These are phyloP conservation scores for Geococcyx californianus DNA, from an alignment of 2,113 vertebrate genomes.

Conservation along the genomic window DNA sequence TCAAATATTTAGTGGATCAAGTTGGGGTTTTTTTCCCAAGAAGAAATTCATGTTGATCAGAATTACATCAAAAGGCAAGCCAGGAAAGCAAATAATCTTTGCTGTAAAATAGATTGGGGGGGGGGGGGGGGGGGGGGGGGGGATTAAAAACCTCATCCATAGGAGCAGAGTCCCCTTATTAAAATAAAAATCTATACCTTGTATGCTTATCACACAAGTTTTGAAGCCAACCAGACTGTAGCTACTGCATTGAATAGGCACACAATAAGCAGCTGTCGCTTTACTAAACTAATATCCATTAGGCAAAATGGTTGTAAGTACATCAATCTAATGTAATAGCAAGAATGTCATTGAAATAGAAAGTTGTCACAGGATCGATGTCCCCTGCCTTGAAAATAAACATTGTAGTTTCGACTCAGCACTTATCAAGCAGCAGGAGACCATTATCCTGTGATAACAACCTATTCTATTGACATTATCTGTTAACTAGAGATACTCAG, in stretches of 20 bases:
- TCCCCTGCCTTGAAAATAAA: slow-evolving; percentile 63
- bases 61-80: background rate
- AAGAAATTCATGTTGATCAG: background rate
- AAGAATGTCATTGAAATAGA: slow-evolving; percentile 45
- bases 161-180: background rate
- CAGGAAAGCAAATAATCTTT: background rate
- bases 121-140: no score
- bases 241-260: background rate
- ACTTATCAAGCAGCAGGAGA: slow-evolving; percentile 54
- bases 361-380: slow-evolving; percentile 49
- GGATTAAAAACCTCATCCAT: background rate
- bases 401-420: slow-evolving; percentile 37
- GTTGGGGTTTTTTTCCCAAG: background rate
- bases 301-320: slow-evolving; percentile 36
- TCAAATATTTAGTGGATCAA: background rate
- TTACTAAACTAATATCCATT: slow-evolving; percentile 34
- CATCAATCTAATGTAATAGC: slow-evolving; percentile 39
- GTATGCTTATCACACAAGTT: background rate
- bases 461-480: slow-evolving; percentile 58
- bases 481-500: slow-evolving; percentile 46
- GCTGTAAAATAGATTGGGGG: background rate
- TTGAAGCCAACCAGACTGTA: background rate
- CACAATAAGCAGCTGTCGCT: background rate
- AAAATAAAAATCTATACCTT: background rate
- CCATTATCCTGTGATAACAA: slow-evolving; percentile 60